Conservation (phyloP, 2,888 invertebrate genomes). For the Drosophila infuscata region DNA sequence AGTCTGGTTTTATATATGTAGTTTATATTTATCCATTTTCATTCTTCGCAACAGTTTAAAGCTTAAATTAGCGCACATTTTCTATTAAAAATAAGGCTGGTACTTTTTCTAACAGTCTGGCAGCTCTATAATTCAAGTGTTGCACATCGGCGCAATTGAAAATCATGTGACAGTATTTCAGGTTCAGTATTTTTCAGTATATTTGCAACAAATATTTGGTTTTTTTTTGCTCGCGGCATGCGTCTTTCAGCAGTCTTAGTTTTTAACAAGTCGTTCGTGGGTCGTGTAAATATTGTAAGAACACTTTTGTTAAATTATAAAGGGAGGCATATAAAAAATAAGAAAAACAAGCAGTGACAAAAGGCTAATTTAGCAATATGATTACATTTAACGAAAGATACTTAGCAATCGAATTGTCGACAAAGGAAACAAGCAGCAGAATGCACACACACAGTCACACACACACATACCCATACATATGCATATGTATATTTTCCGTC, state of each 20-base stretch:
- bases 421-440: slow-evolving; percentile 45
- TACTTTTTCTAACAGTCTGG: slow-evolving; percentile 32
- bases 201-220: slow-evolving; percentile 4
- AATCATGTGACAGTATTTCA: not conserved
- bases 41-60: not conserved
- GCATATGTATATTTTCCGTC: slow-evolving; percentile 74
- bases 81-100: not conserved
- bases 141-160: slow-evolving; percentile 4
- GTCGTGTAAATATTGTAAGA: slow-evolving; percentile 67
- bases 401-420: slow-evolving; percentile 11
- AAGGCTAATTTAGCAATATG: slow-evolving; percentile 12
- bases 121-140: slow-evolving; percentile 16
- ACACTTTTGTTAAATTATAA: slow-evolving; percentile 28
- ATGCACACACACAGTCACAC: slow-evolving; percentile 47
- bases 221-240: slow-evolving; percentile 24
- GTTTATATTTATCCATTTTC: not conserved
- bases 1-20: not conserved
- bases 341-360: slow-evolving; percentile 22
- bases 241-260: slow-evolving; percentile 28
- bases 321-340: slow-evolving; percentile 1
- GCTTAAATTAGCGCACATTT: not conserved
- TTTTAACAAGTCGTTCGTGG: slow-evolving; percentile 69
- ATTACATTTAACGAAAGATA: slow-evolving; percentile 12
- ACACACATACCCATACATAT: slow-evolving; percentile 48
- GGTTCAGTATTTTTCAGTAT: slow-evolving; percentile 38